These are phyloP conservation scores for Eulimnadia texana DNA, from an alignment of 1,140 invertebrate genomes.

Conservation along the genomic window DNA sequence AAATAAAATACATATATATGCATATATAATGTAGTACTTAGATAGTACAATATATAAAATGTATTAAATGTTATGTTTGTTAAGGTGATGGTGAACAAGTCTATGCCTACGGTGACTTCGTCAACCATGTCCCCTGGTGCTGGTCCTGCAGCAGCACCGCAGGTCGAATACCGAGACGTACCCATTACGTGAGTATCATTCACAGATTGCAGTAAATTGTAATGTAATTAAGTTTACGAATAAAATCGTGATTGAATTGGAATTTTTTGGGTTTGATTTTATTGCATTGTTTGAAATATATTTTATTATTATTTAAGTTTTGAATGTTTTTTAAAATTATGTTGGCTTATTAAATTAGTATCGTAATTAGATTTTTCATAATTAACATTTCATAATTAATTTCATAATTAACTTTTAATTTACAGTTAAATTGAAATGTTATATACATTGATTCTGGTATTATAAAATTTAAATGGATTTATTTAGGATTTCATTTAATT, in stretches of 20 bases:
- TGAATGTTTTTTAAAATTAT: not conserved
- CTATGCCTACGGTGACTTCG: slow-evolving; percentile 54
- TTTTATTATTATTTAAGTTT: slow-evolving; percentile 4
- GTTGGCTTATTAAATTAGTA: not conserved
- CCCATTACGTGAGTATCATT: slow-evolving; percentile 28
- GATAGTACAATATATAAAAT: no score
- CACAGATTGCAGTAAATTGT: no score
- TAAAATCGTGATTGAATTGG: no score
- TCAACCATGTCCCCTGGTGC: slow-evolving; percentile 22
- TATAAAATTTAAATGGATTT: no score
- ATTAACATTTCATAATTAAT: not conserved
- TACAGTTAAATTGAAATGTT: not conserved
- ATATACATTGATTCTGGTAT: no score
- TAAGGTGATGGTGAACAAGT: slow-evolving; percentile 68
- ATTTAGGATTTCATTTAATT: no score
- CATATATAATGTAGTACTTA: no score
- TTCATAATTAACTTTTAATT: not conserved
- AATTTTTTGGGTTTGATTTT: no score
- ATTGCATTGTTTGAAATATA: not conserved
- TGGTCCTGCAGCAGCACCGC: slow-evolving; percentile 27
- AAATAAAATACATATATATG: no score
- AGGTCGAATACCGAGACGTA: slow-evolving; percentile 45
- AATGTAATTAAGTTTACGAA: no score
- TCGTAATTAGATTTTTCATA: not conserved
- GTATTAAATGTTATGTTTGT: slow-evolving; percentile 7